Evolutionary conservation across 2,113 vertebrate genomes (phyloP).

Genomic region (Cygnus atratus): DNA sequence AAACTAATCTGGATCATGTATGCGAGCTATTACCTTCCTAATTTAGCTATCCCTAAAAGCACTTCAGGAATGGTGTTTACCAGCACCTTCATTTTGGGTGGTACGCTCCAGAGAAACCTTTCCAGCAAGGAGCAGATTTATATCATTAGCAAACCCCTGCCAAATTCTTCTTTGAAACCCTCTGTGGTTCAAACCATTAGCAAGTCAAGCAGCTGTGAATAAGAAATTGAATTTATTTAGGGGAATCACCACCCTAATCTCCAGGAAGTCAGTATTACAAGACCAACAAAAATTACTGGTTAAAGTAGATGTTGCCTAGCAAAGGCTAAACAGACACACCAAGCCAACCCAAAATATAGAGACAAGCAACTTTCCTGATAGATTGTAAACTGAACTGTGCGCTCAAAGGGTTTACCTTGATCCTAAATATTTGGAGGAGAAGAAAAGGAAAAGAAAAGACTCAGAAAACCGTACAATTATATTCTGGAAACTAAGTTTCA

Average conservation of each 20-base stretch:
- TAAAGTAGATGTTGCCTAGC: accelerated
- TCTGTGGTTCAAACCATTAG: background rate
- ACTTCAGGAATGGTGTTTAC: background rate
- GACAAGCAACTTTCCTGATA: background rate
- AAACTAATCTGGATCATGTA: background rate
- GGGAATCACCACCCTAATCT: background rate
- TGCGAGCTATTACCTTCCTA: background rate
- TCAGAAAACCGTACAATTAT: background rate
- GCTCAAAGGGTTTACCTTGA: background rate
- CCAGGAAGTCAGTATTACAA: background rate
- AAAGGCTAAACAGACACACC: background rate
- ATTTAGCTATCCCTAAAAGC: background rate
- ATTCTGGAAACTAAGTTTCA: background rate
- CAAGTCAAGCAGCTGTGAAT: background rate
- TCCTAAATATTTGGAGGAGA: background rate
- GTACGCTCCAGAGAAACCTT: background rate
- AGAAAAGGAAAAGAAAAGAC: background rate
- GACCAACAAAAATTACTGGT: background rate
- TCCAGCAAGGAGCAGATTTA: background rate
- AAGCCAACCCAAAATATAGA: background rate
- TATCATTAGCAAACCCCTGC: background rate
- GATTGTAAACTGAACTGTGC: background rate
- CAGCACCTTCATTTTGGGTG: background rate
- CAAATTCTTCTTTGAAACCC: background rate
- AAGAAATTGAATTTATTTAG: background rate